phyloP scores from a whole-genome alignment of 1,140 invertebrate genomes.

The Cotesia vestalis region DNA sequence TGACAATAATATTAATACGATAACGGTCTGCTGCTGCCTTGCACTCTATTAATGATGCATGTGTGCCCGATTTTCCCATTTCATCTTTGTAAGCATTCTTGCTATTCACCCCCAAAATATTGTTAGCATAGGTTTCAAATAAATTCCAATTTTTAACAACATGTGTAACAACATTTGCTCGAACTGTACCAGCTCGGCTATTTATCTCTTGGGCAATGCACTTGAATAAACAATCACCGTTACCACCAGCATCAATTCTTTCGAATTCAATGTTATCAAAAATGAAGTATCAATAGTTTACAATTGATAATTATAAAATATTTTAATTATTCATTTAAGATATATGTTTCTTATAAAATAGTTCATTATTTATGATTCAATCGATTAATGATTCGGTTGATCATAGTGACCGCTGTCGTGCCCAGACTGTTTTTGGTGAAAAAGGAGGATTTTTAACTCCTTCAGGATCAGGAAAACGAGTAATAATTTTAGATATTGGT shows the following conservation, averaged over 20 bases:
- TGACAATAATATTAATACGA: not conserved
- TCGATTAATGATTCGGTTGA: no score
- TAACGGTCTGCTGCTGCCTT: not conserved
- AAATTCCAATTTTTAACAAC: not conserved
- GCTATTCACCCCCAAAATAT: not conserved
- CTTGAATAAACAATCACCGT: not conserved
- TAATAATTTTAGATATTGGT: conserved; percentile 27
- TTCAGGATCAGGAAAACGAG: conserved; percentile 23
- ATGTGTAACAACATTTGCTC: not conserved
- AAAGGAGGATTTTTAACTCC: conserved; percentile 12
- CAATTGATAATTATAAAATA: no score
- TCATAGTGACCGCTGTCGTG: conserved; percentile 1
- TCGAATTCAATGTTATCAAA: not conserved
- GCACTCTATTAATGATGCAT: not conserved
- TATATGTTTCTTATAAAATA: no score
- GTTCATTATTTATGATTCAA: no score
- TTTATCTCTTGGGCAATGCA: not conserved
- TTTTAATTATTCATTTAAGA: no score
- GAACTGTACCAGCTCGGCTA: no score
- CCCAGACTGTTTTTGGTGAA: not conserved
- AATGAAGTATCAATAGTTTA: no score
- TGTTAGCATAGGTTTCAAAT: not conserved
- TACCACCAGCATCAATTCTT: not conserved
- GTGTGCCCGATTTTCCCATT: not conserved
- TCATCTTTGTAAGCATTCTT: not conserved